A percentile compares a stretch with the other conserved stretches of the same genome.
Evolutionary conservation across 2,888 invertebrate genomes (phyloP).

Genomic region (Drymonia ruficornis): DNA sequence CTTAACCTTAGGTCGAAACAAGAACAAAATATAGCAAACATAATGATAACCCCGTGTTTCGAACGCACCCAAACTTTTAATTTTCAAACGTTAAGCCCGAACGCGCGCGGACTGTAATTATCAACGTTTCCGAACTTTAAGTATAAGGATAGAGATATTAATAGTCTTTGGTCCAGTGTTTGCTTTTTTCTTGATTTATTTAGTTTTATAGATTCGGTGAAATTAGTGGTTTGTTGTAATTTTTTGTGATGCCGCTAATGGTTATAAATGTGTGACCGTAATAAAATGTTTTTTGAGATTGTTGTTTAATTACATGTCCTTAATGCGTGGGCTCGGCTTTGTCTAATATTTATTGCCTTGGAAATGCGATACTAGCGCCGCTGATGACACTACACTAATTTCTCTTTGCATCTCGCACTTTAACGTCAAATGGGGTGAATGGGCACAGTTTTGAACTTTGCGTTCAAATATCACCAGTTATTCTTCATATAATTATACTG

Average conservation of each 20-base stretch:
- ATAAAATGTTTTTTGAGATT: slow-evolving; percentile 36
- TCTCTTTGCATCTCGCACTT: too few relatives aligned
- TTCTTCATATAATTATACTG: too few relatives aligned
- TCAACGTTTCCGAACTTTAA: slow-evolving; percentile 73
- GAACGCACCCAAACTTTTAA: slow-evolving; percentile 70
- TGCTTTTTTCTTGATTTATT: slow-evolving; percentile 79
- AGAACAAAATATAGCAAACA: slow-evolving; percentile 80
- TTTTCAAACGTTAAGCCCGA: slow-evolving; percentile 71
- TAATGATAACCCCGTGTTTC: slow-evolving; percentile 76
- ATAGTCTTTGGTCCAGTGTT: slow-evolving; percentile 66
- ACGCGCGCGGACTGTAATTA: slow-evolving; percentile 76
- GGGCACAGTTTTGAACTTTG: too few relatives aligned
- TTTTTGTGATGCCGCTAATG: slow-evolving; percentile 72
- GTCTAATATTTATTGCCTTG: neutral
- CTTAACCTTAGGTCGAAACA: slow-evolving; percentile 79
- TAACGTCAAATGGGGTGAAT: too few relatives aligned
- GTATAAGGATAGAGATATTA: slow-evolving; percentile 84
- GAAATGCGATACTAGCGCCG: neutral
- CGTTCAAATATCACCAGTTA: too few relatives aligned
- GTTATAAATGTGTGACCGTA: slow-evolving; percentile 71
- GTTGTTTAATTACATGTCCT: slow-evolving; percentile 16
- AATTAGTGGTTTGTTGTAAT: slow-evolving; percentile 74
- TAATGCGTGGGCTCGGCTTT: slow-evolving; percentile 28
- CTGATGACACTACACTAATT: neutral
- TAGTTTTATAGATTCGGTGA: slow-evolving; percentile 72